Evolutionary conservation across 2,113 vertebrate species (phyloP).

Genomic region (Pomatorhinus ruficollis): DNA sequence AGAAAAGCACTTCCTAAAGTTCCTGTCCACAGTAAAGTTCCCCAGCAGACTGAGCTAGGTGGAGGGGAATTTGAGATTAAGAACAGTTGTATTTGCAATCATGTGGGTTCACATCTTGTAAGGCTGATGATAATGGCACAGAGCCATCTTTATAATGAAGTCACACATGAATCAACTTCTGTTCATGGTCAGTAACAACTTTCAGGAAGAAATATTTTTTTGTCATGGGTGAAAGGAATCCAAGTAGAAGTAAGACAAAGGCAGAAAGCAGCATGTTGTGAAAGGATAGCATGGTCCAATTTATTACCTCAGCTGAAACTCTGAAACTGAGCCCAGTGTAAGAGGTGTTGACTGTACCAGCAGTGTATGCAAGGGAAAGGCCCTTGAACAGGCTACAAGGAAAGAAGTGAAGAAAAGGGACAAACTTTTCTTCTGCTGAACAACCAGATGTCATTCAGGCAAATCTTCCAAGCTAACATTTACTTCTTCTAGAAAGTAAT

Average conservation of each 20-base stretch:
- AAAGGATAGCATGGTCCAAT: background rate
- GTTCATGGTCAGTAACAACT: background rate
- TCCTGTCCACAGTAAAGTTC: background rate
- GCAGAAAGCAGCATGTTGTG: background rate
- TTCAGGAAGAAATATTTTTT: background rate
- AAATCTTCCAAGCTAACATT: background rate
- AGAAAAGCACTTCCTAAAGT: background rate
- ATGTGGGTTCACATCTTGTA: background rate
- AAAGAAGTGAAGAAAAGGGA: background rate
- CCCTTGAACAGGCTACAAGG: background rate
- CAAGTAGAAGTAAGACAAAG: background rate
- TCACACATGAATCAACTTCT: background rate
- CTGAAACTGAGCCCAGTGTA: background rate
- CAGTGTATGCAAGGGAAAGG: background rate
- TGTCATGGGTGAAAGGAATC: background rate
- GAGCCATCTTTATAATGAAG: background rate
- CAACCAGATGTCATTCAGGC: background rate
- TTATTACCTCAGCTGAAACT: background rate
- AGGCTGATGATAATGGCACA: background rate
- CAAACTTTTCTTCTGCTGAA: background rate
- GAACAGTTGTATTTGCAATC: background rate
- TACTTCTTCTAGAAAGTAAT: background rate
- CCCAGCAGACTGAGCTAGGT: background rate
- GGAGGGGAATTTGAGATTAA: background rate
- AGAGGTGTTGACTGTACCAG: background rate